Conservation (phyloP, 92 coral and sea anemone species). For the Epizoanthus ramosus region DNA sequence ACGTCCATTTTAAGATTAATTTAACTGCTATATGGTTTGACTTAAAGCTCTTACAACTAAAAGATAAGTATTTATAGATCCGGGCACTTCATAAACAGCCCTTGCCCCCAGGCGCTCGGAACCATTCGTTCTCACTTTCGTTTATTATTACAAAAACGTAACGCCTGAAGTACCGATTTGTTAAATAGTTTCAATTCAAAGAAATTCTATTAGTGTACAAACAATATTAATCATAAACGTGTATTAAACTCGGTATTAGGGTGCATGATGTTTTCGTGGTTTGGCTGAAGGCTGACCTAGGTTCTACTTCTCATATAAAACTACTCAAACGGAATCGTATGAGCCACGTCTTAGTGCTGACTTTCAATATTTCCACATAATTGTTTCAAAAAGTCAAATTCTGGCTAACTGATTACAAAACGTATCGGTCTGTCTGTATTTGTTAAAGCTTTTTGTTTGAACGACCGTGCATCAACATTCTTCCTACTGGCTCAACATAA, state of each 20-base stretch:
- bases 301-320: background rate
- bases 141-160: background rate
- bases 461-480: slow-evolving; percentile 10
- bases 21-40: background rate
- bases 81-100: slow-evolving; percentile 16
- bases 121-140: slow-evolving; percentile 21
- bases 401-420: background rate
- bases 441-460: slow-evolving; percentile 21
- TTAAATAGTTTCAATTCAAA: slow-evolving; percentile 40
- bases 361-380: no score
- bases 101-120: background rate
- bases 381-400: background rate
- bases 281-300: slow-evolving; percentile 24
- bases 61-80: background rate
- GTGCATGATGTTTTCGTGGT: background rate
- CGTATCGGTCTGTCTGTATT: background rate
- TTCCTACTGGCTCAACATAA: slow-evolving; percentile 20
- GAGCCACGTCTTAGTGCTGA: no score
- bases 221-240: slow-evolving; percentile 10
- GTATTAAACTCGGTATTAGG: background rate
- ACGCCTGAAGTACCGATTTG: slow-evolving; percentile 1
- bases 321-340: background rate
- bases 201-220: slow-evolving; percentile 29
- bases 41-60: background rate
- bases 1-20: background rate